phyloP scores from a whole-genome alignment of 2,888 invertebrate genomes.

The Ferdinandea cuprea region DNA sequence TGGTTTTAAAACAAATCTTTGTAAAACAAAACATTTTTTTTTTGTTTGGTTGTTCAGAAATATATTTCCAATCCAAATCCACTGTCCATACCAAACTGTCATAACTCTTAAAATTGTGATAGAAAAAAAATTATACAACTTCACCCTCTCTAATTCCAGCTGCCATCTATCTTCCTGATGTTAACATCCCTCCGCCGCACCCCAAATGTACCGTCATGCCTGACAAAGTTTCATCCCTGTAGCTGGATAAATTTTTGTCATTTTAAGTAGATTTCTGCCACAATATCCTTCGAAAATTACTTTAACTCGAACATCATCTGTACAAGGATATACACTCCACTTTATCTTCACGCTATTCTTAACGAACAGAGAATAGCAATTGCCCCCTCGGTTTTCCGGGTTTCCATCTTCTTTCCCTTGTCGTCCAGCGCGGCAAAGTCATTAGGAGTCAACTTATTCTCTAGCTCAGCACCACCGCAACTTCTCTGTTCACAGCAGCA shows the following conservation, averaged over 20 bases:
- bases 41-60: no score
- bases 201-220: neutral
- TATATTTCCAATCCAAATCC: no score
- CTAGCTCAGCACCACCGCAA: slow-evolving; percentile 26
- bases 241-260: slow-evolving; percentile 29
- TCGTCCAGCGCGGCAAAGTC: slow-evolving; percentile 40
- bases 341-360: slow-evolving; percentile 25
- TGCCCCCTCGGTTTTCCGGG: slow-evolving; percentile 17
- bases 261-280: slow-evolving; percentile 30
- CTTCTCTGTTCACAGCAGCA: no score
- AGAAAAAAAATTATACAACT: no score
- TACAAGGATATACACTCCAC: slow-evolving; percentile 9
- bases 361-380: slow-evolving; percentile 29
- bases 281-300: slow-evolving; percentile 52
- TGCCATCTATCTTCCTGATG: neutral
- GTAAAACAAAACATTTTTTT: no score
- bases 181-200: neutral
- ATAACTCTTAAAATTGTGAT: no score
- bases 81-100: no score
- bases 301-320: slow-evolving; percentile 56
- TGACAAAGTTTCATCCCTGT: slow-evolving; percentile 20
- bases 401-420: slow-evolving; percentile 19
- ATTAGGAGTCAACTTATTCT: slow-evolving; percentile 67
- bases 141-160: no score
- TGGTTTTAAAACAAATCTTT: no score